Base-by-base conservation (phyloP, 2,797 vertebrate species). In the Lophius americanus region DNA sequence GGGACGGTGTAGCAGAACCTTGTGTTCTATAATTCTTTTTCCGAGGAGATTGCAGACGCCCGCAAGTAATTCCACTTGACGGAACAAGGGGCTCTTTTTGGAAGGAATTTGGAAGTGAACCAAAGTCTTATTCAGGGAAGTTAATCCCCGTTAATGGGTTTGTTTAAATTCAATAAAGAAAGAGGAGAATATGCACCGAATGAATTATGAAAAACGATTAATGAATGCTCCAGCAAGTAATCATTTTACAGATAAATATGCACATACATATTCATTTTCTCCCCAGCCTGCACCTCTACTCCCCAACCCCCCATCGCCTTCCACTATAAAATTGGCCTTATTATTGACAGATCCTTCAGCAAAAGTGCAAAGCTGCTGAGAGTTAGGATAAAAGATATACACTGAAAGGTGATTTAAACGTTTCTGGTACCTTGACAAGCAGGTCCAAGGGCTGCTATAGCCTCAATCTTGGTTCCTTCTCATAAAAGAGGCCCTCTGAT, bases 81-180 rank as follows among this genome's bases (percentile, higher is more conserved):
- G 81, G 86, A 91, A 90, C 85, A 88, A 91, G 81, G 76, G 84
- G 80, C 68, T 85, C 85, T 74, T 89, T 89, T 86, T 78, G 68
- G 80, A 89, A 85, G 82, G 83, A 89, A 88, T 88, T 91, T 90
- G 91, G 91, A 91, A 85, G 80, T 82, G 79, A 85, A 88, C 88
- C 90, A 91, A 88, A 89, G 90, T 88, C 88, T 90, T 81, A 92
- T 92, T 94, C 91, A 90, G 84, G 82, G 75, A 76, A 85, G 83
- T 91, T 93, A 93, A 93, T 94, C 92, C 91, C 87, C 70, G 70
- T 92, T 93, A 92, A 92, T 92, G 88, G 91, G 90, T 92, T 92
- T 93, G 91, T 93, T 92, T 93, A 89, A 92, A 92, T 93, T 93
- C 84, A 92, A 90, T 91, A 90, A 89, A 89, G 41, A 85, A 82